Evolutionary conservation across 2,888 invertebrate genomes (phyloP).

Genomic region (Cylindroiulus punctatus): DNA sequence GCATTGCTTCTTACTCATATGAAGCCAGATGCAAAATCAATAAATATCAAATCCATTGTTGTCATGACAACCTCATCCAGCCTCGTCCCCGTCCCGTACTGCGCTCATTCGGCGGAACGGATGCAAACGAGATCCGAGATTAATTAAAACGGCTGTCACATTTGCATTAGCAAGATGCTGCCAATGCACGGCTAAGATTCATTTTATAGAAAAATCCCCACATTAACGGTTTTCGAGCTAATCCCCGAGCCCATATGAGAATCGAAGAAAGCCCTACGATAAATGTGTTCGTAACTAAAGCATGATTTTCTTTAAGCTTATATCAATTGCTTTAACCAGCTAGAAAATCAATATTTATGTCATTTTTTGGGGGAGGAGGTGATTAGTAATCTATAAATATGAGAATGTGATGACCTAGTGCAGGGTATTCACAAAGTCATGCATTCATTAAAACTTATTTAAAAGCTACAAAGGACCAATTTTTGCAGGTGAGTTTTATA

Average conservation of each 20-base stretch:
- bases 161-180: neutral
- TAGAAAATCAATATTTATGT: too few species aligned
- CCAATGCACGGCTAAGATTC: neutral
- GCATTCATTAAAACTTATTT: too few species aligned
- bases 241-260: neutral
- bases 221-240: neutral
- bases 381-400: too few species aligned
- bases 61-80: slow-evolving; percentile 25
- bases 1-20: neutral
- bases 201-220: neutral
- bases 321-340: neutral
- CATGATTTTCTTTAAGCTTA: neutral
- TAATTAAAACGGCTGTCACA: slow-evolving; percentile 40
- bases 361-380: too few species aligned
- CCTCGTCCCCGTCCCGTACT: neutral
- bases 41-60: slow-evolving; percentile 47
- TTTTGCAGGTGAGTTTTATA: too few species aligned
- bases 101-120: neutral
- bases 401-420: too few species aligned
- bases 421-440: too few species aligned
- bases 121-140: slow-evolving; percentile 28
- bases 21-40: slow-evolving; percentile 45
- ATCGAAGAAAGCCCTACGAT: neutral
- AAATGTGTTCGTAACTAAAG: neutral
- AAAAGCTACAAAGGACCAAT: too few species aligned